These are phyloP conservation scores for Arizona elegans DNA, from an alignment of 2,113 vertebrate species.

Conservation along the genomic window DNA sequence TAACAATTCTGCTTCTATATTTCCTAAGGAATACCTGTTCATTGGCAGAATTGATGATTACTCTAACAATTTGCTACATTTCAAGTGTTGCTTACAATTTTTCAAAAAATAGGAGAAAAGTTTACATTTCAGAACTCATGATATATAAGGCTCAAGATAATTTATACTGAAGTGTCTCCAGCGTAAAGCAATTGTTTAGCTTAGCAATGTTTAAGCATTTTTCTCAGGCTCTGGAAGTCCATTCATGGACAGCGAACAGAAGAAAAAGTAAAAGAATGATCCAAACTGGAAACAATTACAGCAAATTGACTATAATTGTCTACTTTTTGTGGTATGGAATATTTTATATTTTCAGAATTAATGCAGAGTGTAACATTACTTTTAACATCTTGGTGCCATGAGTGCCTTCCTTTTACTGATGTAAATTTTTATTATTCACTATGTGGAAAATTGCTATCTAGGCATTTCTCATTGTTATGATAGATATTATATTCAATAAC, in stretches of 20 bases:
- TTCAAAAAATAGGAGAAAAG: not conserved
- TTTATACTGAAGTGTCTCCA: constrained; percentile 45
- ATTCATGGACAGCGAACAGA: constrained; percentile 11
- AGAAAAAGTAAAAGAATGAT: constrained; percentile 3
- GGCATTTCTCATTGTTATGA: constrained; percentile 49
- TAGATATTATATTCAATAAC: constrained; percentile 23
- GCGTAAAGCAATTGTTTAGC: constrained; percentile 22
- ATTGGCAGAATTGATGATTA: not conserved
- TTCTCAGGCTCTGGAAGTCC: not conserved
- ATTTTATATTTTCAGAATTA: constrained; percentile 60
- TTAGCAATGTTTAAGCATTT: constrained; percentile 31
- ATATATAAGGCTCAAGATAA: constrained; percentile 39
- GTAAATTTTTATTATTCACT: constrained; percentile 57
- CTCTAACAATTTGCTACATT: not conserved
- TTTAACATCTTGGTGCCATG: constrained; percentile 45
- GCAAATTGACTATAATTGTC: constrained; percentile 37
- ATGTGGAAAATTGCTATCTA: constrained; percentile 42
- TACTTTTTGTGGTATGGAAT: constrained; percentile 46
- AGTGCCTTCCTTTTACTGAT: constrained; percentile 49
- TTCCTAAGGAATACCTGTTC: not conserved
- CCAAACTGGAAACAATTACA: constrained; percentile 37
- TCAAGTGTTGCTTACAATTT: not conserved
- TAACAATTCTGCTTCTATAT: not conserved
- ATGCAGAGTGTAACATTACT: constrained; percentile 43
- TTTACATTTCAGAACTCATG: not conserved